Conservation (phyloP, 2,888 invertebrate genomes). For the Cephus pygmeus region DNA sequence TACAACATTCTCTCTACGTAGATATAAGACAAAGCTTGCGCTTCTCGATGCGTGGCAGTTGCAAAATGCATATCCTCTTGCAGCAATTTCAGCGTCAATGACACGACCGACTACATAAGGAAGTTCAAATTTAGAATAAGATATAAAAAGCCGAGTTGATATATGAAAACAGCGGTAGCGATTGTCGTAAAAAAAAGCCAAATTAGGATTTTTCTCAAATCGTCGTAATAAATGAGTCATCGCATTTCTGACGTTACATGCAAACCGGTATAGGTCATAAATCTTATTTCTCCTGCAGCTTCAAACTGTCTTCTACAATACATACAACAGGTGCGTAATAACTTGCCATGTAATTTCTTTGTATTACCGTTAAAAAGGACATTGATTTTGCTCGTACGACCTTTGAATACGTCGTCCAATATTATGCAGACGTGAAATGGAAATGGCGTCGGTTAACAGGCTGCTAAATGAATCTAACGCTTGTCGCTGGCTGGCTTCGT, state of each 20-base stretch:
- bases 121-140: neutral
- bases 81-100: neutral
- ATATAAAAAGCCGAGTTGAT: neutral
- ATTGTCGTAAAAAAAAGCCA: neutral
- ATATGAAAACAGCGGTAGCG: neutral
- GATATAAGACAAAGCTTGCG: neutral
- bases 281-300: neutral
- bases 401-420: neutral
- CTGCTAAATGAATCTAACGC: neutral
- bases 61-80: neutral
- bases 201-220: neutral
- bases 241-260: neutral
- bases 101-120: neutral
- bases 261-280: neutral
- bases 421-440: neutral
- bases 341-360: neutral
- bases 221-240: neutral
- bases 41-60: neutral
- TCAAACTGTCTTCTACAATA: neutral
- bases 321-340: neutral
- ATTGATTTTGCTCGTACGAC: neutral
- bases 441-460: neutral
- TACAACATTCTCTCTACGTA: neutral
- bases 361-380: neutral
- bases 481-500: constrained; percentile 25